These are phyloP conservation scores for Lucilia sericata DNA, from an alignment of 1,140 invertebrate species.

Conservation along the genomic window DNA sequence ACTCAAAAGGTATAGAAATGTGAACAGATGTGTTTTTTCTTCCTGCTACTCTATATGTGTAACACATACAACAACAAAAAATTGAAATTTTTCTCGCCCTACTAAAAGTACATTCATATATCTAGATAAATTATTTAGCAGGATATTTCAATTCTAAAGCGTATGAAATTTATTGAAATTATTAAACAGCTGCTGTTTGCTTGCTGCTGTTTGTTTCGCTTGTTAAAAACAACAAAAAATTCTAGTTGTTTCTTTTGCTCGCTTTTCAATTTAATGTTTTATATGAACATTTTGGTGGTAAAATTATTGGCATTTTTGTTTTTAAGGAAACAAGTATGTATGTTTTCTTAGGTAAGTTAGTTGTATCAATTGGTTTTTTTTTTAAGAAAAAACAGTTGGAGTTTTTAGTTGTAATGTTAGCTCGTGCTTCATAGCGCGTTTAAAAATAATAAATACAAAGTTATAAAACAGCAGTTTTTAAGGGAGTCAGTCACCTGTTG, in stretches of 20 bases:
- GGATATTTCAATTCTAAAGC: background rate
- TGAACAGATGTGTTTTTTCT: conserved; percentile 19
- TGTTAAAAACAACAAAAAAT: conserved; percentile 7
- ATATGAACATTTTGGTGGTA: conserved; percentile 23
- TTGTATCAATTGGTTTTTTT: background rate
- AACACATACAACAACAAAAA: background rate
- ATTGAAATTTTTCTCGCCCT: background rate
- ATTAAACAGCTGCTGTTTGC: conserved; percentile 28
- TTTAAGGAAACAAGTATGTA: background rate
- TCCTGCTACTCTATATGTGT: background rate
- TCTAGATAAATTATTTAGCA: background rate
- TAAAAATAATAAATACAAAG: background rate
- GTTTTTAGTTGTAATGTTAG: background rate
- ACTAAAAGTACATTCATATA: background rate
- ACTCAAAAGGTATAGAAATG: background rate
- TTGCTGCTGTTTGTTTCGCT: background rate
- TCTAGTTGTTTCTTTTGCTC: background rate
- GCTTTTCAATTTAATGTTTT: too few relatives aligned
- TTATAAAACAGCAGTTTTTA: background rate
- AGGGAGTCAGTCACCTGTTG: background rate
- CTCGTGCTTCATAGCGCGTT: background rate
- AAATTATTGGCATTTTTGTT: background rate
- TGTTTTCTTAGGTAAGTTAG: background rate
- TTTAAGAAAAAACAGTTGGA: background rate
- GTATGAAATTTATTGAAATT: conserved; percentile 21